Conservation (phyloP, 2,113 vertebrate genomes). For the Ctenomys sociabilis region DNA sequence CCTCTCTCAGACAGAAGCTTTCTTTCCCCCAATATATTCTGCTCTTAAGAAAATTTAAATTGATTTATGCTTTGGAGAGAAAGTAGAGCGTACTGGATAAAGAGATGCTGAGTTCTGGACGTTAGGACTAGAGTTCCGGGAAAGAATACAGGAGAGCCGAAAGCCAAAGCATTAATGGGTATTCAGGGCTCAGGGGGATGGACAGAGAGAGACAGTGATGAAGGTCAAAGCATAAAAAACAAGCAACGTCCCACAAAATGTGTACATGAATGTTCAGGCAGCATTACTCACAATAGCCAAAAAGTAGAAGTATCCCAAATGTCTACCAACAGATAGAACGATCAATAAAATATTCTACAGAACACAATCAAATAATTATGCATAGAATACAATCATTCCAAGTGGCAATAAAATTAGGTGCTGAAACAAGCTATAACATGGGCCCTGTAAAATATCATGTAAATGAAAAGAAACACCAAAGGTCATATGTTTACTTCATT, state of each 20-base stretch:
- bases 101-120: neutral
- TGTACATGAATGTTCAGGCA: neutral
- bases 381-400: conserved; percentile 3
- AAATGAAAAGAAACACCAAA: neutral
- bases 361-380: no score
- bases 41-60: neutral
- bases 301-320: conserved; percentile 40
- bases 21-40: no score
- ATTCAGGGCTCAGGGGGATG: neutral
- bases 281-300: neutral
- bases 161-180: neutral
- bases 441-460: conserved; percentile 16
- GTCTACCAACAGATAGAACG: neutral
- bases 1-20: no score
- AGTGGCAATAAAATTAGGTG: conserved; percentile 10
- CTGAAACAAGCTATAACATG: neutral
- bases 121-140: conserved; percentile 23
- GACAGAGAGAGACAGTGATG: neutral
- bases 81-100: neutral
- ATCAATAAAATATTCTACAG: neutral
- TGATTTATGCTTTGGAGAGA: conserved; percentile 36
- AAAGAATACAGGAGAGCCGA: neutral
- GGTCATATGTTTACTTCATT: neutral
- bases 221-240: conserved; percentile 14
- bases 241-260: conserved; percentile 14